These are phyloP conservation scores for Neodontobutis hainanensis DNA, from an alignment of 2,113 vertebrate species.

Conservation along the genomic window DNA sequence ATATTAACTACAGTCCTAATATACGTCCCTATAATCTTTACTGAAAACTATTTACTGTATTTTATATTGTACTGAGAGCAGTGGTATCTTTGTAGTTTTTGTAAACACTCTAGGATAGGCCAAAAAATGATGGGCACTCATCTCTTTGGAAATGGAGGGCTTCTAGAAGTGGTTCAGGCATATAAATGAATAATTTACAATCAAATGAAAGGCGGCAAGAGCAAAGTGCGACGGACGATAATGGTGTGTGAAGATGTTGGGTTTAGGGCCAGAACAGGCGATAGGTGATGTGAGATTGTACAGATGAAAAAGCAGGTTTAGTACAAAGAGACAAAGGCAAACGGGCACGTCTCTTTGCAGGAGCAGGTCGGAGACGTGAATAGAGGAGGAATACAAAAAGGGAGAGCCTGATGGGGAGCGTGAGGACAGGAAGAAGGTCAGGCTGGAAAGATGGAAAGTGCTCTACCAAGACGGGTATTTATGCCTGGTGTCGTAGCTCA, in stretches of 20 bases:
- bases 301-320: constrained; percentile 21
- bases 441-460: constrained; percentile 55
- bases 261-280: constrained; percentile 6
- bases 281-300: constrained; percentile 6
- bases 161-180: constrained; percentile 35
- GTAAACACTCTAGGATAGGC: neutral
- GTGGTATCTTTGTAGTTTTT: neutral
- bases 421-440: constrained; percentile 65
- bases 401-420: constrained; percentile 14
- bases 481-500: constrained; percentile 66
- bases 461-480: constrained; percentile 59
- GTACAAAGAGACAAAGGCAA: constrained; percentile 37
- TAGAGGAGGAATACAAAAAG: constrained; percentile 40
- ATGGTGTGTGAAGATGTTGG: constrained; percentile 40
- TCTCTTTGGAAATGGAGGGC: neutral
- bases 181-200: constrained; percentile 54
- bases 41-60: neutral
- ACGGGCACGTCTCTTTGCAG: constrained; percentile 29
- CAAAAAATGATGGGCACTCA: too few species aligned
- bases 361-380: constrained; percentile 30
- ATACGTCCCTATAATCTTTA: too few species aligned
- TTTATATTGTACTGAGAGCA: neutral
- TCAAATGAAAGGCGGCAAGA: constrained; percentile 31
- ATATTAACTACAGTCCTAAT: too few species aligned
- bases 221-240: constrained; percentile 41